Evolutionary conservation across 1,140 invertebrate genomes (phyloP).

Genomic region (Drepana arcuata): DNA sequence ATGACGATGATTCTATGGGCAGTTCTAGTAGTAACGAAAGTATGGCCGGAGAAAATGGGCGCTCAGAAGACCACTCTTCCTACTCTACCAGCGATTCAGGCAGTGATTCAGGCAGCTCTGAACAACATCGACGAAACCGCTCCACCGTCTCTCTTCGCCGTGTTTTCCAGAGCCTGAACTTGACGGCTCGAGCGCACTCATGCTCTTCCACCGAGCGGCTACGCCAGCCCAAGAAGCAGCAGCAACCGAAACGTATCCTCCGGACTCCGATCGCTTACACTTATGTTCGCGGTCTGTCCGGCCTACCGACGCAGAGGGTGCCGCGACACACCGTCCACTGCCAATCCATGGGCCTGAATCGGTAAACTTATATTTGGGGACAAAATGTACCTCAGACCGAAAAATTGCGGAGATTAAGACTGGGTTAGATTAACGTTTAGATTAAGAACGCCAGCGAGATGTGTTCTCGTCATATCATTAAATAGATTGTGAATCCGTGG

Average conservation of each 20-base stretch:
- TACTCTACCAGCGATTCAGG: slow-evolving; percentile 75
- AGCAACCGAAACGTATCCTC: slow-evolving; percentile 78
- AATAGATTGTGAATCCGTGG: no score
- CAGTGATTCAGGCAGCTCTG: slow-evolving; percentile 69
- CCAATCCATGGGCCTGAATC: slow-evolving; percentile 44
- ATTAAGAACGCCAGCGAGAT: slow-evolving; percentile 38
- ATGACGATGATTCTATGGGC: slow-evolving; percentile 72
- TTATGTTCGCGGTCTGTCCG: slow-evolving; percentile 84
- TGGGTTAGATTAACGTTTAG: slow-evolving; percentile 48
- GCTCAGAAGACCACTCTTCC: slow-evolving; percentile 57
- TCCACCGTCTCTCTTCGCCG: slow-evolving; percentile 79
- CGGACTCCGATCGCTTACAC: slow-evolving; percentile 83
- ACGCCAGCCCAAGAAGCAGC: slow-evolving; percentile 73
- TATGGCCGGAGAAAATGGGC: slow-evolving; percentile 51
- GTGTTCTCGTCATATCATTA: slow-evolving; percentile 61
- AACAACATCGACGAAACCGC: slow-evolving; percentile 73
- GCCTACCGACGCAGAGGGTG: slow-evolving; percentile 83
- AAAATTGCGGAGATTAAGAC: slow-evolving; percentile 51
- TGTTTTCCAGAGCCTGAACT: slow-evolving; percentile 78
- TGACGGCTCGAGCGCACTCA: slow-evolving; percentile 75
- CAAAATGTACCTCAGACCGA: no score
- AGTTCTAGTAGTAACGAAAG: slow-evolving; percentile 72
- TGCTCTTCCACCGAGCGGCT: slow-evolving; percentile 72
- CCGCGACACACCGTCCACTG: slow-evolving; percentile 70
- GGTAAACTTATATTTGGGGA: slow-evolving; percentile 29